Evolutionary conservation across 2,797 vertebrate genomes (phyloP), one percentile per base, ranked within the genome.

Genomic region (Oophaga sylvatica): DNA sequence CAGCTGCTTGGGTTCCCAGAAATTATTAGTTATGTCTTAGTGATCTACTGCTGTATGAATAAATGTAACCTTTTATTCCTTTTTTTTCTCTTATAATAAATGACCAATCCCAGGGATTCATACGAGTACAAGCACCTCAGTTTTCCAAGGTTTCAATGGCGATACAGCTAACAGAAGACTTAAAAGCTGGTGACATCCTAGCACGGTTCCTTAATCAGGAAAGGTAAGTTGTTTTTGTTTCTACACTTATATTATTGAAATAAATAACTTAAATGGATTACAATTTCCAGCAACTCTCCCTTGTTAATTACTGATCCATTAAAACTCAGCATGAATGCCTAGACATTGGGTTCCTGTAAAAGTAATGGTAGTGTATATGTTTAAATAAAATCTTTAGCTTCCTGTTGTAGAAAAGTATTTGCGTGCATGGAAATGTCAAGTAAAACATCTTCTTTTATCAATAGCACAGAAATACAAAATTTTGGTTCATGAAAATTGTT

Each of bases 61-160:
- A 67, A 67, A 19, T 65, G 35, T 71, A 12, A 9, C 19, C 5
- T 71, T 83, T 82, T 12, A 31, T 83, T 83, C 1, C 48, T 90
- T 0, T 29, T 48, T 48, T 15, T 19, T 1, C 45, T 84, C 67
- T 83, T 29, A 0, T 20, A 20, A 41, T 56, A 96, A 92, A 95
- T 95, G 97, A 98, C 83, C 94, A 93, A 88, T 95, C 95, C 89
- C 96, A 96, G 93, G 96, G 97, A 90, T 95, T 98, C 89, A 99
- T 99, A 91, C 95, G 97, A 91, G 97, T 99, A 70, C 97, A 99
- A 87, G 98, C 98, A 0, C 98, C 97, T 41, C 97, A 98, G 94
- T 98, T 99, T 94, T 97, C 94, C 1, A 99, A 98, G 94, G 95
- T 99, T 91, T 99, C 98, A 87, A 99, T 99, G 98, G 97, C 96